Evolutionary conservation across 2,797 vertebrate genomes (phyloP).

Genomic region (Spinibarbus caldwelli): DNA sequence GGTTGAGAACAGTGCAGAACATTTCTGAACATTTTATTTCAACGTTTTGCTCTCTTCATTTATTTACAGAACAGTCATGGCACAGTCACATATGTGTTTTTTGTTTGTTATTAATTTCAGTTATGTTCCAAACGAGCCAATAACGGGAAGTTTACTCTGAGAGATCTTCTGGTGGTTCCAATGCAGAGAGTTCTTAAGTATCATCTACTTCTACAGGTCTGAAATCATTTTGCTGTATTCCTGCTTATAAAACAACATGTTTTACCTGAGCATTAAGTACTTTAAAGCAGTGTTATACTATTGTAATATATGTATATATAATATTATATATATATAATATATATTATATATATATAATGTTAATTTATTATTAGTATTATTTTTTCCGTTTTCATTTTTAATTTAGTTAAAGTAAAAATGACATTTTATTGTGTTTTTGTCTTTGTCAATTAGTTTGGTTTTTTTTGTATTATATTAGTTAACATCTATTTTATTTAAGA

Average conservation of each 20-base stretch:
- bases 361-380: background rate
- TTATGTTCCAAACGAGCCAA: slow-evolving; percentile 98
- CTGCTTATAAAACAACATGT: background rate
- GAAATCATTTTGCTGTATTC: slow-evolving; percentile 7
- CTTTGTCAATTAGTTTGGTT: too few species aligned
- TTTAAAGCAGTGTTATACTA: background rate
- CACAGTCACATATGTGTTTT: background rate
- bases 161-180: slow-evolving; percentile 95
- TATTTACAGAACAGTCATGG: background rate
- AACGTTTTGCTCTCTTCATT: background rate
- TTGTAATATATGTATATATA: too few species aligned
- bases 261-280: background rate
- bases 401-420: background rate
- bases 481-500: background rate
- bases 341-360: background rate
- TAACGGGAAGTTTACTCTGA: slow-evolving; percentile 93
- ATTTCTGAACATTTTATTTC: background rate
- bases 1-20: slow-evolving; percentile 36
- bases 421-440: background rate
- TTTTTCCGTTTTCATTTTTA: background rate
- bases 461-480: background rate
- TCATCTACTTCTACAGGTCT: slow-evolving; percentile 94
- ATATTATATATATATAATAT: too few species aligned
- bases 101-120: slow-evolving; percentile 69
- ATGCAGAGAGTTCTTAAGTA: slow-evolving; percentile 99